These are phyloP conservation scores for Myotis planiceps DNA, from an alignment of 2,797 vertebrate species.

Conservation along the genomic window DNA sequence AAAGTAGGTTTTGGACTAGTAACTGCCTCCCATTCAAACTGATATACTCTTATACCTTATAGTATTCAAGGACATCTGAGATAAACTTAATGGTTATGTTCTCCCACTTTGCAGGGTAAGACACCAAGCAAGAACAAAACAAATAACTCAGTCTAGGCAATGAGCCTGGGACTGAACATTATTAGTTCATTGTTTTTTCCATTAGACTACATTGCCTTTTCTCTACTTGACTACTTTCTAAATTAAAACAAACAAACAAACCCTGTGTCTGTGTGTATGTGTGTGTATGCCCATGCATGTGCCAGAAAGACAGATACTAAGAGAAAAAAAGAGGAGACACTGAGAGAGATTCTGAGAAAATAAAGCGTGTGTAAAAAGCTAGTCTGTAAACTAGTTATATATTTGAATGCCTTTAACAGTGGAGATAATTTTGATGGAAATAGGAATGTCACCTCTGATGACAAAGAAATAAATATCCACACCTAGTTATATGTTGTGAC, in stretches of 20 bases:
- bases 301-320: background rate
- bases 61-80: background rate
- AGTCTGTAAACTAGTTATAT: slow-evolving; percentile 21
- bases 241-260: background rate
- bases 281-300: background rate
- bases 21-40: background rate
- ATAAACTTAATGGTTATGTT: background rate
- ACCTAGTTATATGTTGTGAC: background rate
- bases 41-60: background rate
- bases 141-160: background rate
- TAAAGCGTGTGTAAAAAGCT: background rate
- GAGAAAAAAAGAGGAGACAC: background rate
- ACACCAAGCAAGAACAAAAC: background rate
- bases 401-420: slow-evolving; percentile 18
- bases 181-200: background rate
- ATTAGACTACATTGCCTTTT: background rate
- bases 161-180: background rate
- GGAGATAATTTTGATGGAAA: slow-evolving; percentile 44
- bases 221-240: slow-evolving; percentile 35
- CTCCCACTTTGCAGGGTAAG: slow-evolving; percentile 15
- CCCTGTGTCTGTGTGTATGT: background rate
- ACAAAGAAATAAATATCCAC: background rate
- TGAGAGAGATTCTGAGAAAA: background rate
- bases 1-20: background rate
- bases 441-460: background rate